phyloP scores from a whole-genome alignment of 2,888 invertebrate genomes.

The Odontocolon sp. region DNA sequence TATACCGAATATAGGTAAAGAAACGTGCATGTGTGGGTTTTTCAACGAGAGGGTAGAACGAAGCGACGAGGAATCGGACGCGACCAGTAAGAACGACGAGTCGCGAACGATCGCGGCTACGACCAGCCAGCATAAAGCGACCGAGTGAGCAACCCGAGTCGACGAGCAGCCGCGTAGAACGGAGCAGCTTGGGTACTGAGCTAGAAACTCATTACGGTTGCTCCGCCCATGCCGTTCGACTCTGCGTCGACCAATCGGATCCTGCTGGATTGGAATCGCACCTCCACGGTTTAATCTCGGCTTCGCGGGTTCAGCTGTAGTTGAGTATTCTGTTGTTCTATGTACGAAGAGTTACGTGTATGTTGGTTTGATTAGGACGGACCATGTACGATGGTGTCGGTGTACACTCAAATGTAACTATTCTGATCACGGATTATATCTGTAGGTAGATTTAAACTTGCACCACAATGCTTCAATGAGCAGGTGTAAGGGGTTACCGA shows the following conservation, averaged over 20 bases:
- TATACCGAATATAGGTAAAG: neutral
- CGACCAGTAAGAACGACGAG: constrained; percentile 57
- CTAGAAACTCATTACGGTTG: constrained; percentile 80
- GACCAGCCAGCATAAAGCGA: constrained; percentile 57
- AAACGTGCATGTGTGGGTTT: neutral
- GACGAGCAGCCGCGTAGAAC: constrained; percentile 54
- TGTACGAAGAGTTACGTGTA: neutral
- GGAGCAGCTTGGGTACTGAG: constrained; percentile 68
- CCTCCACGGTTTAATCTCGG: constrained; percentile 79
- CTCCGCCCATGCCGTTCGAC: constrained; percentile 79
- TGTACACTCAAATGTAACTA: too few species aligned
- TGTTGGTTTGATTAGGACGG: neutral
- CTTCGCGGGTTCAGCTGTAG: constrained; percentile 52
- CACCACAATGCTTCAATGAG: too few species aligned
- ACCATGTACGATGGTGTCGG: too few species aligned
- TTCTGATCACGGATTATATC: too few species aligned
- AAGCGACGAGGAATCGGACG: constrained; percentile 51
- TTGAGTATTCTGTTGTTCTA: neutral
- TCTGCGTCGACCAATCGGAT: constrained; percentile 78
- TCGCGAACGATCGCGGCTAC: constrained; percentile 30
- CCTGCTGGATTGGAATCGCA: constrained; percentile 76
- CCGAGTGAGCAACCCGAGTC: constrained; percentile 53
- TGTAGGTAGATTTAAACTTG: too few species aligned
- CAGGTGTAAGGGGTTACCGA: too few species aligned
- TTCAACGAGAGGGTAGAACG: constrained; percentile 37